Evolutionary conservation across 2,888 invertebrate genomes (phyloP), one percentile per base, ranked within the genome.

Genomic region (Lagria hirta): DNA sequence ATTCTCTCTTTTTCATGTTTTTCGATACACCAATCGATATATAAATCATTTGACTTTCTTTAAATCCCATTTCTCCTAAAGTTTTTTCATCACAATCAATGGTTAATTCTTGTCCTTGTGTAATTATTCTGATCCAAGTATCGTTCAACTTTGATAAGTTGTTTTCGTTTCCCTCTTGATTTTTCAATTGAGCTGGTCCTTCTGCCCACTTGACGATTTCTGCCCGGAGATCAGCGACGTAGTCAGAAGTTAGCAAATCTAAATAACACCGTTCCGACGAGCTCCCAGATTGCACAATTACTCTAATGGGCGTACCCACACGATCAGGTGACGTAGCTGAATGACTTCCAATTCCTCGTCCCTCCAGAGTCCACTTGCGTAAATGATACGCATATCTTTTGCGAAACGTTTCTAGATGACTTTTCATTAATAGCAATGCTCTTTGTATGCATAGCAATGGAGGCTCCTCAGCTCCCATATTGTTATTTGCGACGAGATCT

Each of bases 151-250:
- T 15, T 69, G 64, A 43, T 60, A 59, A 53, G 13, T 40, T 54
- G 3, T 47, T 37, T 36, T 64, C 61, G n/a, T n/a, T n/a, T 18
- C 49, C 50, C 8, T 64, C 61, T 26, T 63, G 56, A 32, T 57
- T 62, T 48, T 65, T 64, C 23, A 59, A 48, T 62, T 76, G 75
- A 28, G 65, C 60, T 8, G 76, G 51, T 45, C 76, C 77, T 70
- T 93, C 92, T 89, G 93, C 94, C 94, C 94, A 95, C 54, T 89
- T 86, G n/a, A 91, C 89, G 38, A 95, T 91, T 75, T 95, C 95
- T 1, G 95, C 95, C 49, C 95, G 77, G 35, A 96, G 73, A 69
- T 95, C 95, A 2, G 93, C 94, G 14, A 96, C 86, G 51, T 89
- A 83, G 73, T 95, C 94, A n/a, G 86, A 82, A 23, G 84, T 86